phyloP scores from a whole-genome alignment of 2,113 vertebrate species.

The Rousettus leschenaultii region DNA sequence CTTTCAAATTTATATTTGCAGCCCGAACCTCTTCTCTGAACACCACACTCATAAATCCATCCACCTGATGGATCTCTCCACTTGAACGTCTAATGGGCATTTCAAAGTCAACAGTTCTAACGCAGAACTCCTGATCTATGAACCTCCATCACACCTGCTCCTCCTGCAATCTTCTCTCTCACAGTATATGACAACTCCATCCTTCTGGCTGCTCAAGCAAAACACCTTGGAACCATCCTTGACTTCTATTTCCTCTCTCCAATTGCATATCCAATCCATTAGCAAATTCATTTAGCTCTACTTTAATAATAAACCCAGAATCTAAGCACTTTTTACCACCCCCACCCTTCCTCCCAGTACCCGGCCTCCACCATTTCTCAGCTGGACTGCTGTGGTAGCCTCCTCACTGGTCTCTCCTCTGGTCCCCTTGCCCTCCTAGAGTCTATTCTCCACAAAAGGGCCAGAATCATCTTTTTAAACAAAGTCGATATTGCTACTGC shows the following conservation, averaged over 20 bases:
- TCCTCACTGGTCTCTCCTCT: background rate
- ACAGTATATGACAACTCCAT: conserved; percentile 46
- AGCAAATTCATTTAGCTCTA: background rate
- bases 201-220: background rate
- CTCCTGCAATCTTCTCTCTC: background rate
- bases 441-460: background rate
- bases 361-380: background rate
- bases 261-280: background rate
- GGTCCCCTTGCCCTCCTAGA: background rate
- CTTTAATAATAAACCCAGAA: background rate
- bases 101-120: conserved; percentile 39
- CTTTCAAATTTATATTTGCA: conserved; percentile 19
- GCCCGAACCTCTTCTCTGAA: conserved; percentile 13
- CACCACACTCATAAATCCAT: background rate
- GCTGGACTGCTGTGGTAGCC: background rate
- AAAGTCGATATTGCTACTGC: background rate
- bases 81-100: conserved; percentile 13
- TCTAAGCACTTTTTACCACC: background rate
- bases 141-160: background rate
- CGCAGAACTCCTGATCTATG: conserved; percentile 29
- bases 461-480: background rate
- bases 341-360: background rate
- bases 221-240: conserved; percentile 33
- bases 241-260: background rate
- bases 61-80: conserved; percentile 35